Evolutionary conservation across 2,888 invertebrate species (phyloP).

Genomic region (Ophion obscuratus): DNA sequence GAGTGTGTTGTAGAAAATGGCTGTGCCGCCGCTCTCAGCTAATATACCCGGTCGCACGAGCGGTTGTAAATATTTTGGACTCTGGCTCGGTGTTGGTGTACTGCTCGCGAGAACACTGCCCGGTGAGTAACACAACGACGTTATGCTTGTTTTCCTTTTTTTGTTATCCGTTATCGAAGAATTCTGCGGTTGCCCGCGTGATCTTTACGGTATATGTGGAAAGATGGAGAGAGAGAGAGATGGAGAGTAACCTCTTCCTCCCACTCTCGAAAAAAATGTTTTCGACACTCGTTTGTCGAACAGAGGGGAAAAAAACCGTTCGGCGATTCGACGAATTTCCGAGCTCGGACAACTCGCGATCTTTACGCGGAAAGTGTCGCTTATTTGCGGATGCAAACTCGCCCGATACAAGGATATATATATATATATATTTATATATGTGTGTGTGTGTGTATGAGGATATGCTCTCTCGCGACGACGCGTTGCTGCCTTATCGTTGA

Average conservation of each 20-base stretch:
- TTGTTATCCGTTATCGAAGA: neutral
- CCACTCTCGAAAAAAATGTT: neutral
- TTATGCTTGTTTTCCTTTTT: neutral
- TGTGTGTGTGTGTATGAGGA: neutral
- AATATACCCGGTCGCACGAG: conserved; percentile 75
- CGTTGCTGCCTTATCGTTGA: conserved; percentile 16
- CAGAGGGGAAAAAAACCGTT: neutral
- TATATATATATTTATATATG: neutral
- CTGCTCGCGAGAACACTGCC: conserved; percentile 76
- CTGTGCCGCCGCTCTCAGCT: conserved; percentile 82
- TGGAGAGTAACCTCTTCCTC: neutral
- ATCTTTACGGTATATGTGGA: neutral
- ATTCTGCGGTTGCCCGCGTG: neutral
- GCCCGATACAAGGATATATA: neutral
- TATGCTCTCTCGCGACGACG: neutral
- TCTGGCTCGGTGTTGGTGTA: conserved; percentile 78
- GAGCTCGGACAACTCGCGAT: neutral
- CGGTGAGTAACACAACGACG: conserved; percentile 76
- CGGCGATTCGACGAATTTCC: neutral
- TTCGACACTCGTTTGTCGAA: neutral
- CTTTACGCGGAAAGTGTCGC: conserved; percentile 9
- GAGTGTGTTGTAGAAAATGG: conserved; percentile 83
- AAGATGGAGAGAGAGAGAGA: conserved; percentile 33
- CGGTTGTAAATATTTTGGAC: conserved; percentile 80
- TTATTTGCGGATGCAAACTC: conserved; percentile 7